phyloP scores from a whole-genome alignment of 1,140 invertebrate genomes.

The Chlorops oryzae region DNA sequence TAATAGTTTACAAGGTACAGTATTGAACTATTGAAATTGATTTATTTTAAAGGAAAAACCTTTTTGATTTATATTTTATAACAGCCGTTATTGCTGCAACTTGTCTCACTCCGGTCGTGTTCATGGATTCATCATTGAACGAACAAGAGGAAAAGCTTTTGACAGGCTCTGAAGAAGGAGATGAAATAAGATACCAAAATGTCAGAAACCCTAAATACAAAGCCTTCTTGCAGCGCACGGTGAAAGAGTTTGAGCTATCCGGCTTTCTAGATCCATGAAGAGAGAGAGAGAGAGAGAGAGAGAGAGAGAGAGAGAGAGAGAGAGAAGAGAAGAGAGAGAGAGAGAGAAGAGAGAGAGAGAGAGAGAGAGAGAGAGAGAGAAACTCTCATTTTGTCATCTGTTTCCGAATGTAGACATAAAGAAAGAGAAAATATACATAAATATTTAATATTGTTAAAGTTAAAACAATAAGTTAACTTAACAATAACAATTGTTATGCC shows the following conservation, averaged over 20 bases:
- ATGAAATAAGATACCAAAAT: slow-evolving; percentile 35
- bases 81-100: slow-evolving; percentile 42
- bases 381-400: no score
- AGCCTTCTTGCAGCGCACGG: slow-evolving; percentile 36
- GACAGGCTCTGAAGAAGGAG: slow-evolving; percentile 32
- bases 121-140: slow-evolving; percentile 30
- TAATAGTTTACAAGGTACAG: slow-evolving; percentile 36
- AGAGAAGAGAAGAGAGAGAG: not conserved
- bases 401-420: no score
- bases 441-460: no score
- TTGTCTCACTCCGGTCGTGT: slow-evolving; percentile 40
- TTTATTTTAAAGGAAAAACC: not conserved
- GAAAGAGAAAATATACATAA: no score
- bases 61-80: slow-evolving; percentile 1
- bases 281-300: not conserved
- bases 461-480: no score
- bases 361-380: not conserved
- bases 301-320: not conserved
- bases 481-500: no score
- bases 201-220: slow-evolving; percentile 44
- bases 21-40: not conserved
- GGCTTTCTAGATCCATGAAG: slow-evolving; percentile 37
- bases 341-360: not conserved
- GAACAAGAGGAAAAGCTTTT: slow-evolving; percentile 36
- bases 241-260: slow-evolving; percentile 41